Evolutionary conservation across 1,140 invertebrate species (phyloP), one percentile per base, ranked within the genome.

Genomic region (Steinernema feltiae): DNA sequence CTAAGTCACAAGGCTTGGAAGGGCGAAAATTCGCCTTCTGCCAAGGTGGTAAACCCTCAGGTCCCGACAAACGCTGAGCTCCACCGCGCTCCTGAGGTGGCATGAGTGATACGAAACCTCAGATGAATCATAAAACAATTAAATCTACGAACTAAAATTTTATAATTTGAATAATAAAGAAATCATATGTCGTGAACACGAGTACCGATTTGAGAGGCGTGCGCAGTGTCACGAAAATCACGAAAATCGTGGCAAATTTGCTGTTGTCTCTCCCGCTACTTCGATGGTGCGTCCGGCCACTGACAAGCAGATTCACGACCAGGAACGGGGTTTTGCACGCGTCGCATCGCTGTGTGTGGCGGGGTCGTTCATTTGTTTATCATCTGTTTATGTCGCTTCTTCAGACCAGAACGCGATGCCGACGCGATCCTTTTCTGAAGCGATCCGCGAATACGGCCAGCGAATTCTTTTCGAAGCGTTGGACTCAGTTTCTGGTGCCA

Each of bases 1-100:
- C 29, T 83, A 17, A 86, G 86, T 53, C 78, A 82, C 70, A 84
- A 81, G 75, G 78, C 77, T 1, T 85, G 84, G 84, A 74, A 75
- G 53, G 83, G 85, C n/a, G 82, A 86, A 48, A 82, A 78, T 63
- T 74, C 72, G 32, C 72, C 72, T 21, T 32, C 75, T 15, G 35
- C 78, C 21, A 69, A 72, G 24, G 70, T 79, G n/a, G 21, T 78
- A 21, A 69, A 74, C 30, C 35, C 69, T 24, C 35, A 27, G 21
- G 2, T 24, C 31, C 48, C 63, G 12, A 71, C 76, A 3, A 78
- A 79, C 31, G 30, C 76, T 30, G 75, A 78, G 2, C 30, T 78
- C n/a, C 31, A 41, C n/a, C 77, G 70, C n/a, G 29, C 76, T 27
- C 18, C 76, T 12, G 78, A 63, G 53, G 53, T 63, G 53, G 53